phyloP scores from a whole-genome alignment of 2,888 invertebrate genomes.

The Sphecodes monilicornis region DNA sequence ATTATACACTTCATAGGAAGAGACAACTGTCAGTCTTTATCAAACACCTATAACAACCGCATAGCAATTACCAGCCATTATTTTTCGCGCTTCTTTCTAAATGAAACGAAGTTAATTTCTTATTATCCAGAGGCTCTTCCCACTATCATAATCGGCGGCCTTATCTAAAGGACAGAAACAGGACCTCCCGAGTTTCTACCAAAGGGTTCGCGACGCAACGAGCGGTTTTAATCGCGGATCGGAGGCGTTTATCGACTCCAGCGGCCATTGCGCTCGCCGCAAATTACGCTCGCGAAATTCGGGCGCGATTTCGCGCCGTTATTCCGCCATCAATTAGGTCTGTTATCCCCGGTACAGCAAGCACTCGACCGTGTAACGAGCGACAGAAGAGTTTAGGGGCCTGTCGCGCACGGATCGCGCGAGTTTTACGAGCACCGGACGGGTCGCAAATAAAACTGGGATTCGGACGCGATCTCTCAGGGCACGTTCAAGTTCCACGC shows the following conservation, averaged over 20 bases:
- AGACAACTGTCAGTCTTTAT: no score
- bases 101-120: neutral
- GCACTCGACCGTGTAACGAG: constrained; percentile 36
- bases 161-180: neutral
- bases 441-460: constrained; percentile 48
- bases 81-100: neutral
- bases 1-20: no score
- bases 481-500: constrained; percentile 33
- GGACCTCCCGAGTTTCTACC: constrained; percentile 23
- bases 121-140: neutral
- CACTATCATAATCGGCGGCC: no score
- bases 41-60: no score
- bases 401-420: constrained; percentile 52
- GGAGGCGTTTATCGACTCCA: constrained; percentile 36
- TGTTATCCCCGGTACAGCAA: constrained; percentile 47
- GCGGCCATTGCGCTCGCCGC: constrained; percentile 31
- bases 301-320: constrained; percentile 65
- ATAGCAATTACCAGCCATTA: neutral
- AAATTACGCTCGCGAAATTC: constrained; percentile 52
- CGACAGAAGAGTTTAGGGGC: constrained; percentile 37
- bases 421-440: constrained; percentile 57
- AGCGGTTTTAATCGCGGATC: neutral
- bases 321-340: constrained; percentile 65
- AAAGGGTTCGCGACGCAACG: neutral
- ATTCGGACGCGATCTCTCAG: constrained; percentile 32